Base-by-base conservation (phyloP, 2,888 invertebrate species). In the Sphinx pinastri region DNA sequence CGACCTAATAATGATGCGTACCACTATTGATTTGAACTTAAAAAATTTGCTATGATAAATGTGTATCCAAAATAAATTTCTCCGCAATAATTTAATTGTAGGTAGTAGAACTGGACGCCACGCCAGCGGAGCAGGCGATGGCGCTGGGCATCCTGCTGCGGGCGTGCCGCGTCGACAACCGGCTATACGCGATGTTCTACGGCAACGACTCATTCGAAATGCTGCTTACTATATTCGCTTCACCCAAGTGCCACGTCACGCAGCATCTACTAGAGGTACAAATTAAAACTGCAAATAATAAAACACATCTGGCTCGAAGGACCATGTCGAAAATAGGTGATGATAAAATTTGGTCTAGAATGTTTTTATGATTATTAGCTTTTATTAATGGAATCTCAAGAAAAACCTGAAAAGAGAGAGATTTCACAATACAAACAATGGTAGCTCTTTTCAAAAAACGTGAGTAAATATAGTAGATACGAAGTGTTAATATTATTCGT, bases 81-180 rank as follows among this genome's bases (percentile, higher is more conserved):
- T 38, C 38, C 38, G 0, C 8, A 38, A 51, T 0, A 51, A 51
- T 38, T 38, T 7, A 0, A 13, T 63, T 12, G 5, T 71, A 96
- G 96, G 94, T 96, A 72, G 96, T 97, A 25, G 97, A 97, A 81
- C 83, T 96, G 19, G 92, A 94, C 8, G 95, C 95, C 13, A 90
- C 85, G 8, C 94, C 95, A 7, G 91, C 89, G 68, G 95, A 95
- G 67, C 96, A 97, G 84, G 96, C 96, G 2, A 77, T 89, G 74
- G 96, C 96, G 1, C 87, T 97, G 72, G 93, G 95, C 70, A 82
- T 95, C 14, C 81, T 96, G 66, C 89, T 97, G 25, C 95, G 94
- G 55, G 89, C 95, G 70, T 94, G 95, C 19, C 94, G 95, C 58
- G 92, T 94, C 7, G 96, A 96, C 84, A 92, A 94, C 19, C 94